Base-by-base conservation (phyloP, 2,888 invertebrate species). In the Amphimallon solstitiale region DNA sequence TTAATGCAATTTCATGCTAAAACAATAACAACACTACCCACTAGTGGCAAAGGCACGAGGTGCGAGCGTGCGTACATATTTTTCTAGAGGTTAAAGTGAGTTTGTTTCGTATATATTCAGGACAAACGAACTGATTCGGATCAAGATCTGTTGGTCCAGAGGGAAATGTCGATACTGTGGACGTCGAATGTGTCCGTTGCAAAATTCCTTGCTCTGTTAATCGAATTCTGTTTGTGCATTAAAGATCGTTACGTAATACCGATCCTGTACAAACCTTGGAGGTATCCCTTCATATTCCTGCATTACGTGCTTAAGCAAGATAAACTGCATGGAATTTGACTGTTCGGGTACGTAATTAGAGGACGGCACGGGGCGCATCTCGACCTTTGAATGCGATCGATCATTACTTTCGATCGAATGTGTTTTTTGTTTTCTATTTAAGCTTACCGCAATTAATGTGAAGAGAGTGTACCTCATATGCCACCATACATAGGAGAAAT, bases 301-400 rank as follows among this genome's bases (percentile, higher is more conserved):
- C 79, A 81, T 70, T 81, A 80, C 73, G 78, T 80, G 71, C 74
- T 80, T 71, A 81, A 78, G 75, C 80, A 82, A 74, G 75, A 74
- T 74, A 82, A 81, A 73, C 74, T 82, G 69, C 79, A 80, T 74
- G 80, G 76, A 72, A 70, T 71, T 73, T 72, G 72, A 59, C 29
- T 29, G 29, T 9, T n/a, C 7, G 9, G 29, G 29, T 29, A 29
- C 9, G 29, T 29, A 29, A 29, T n/a, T n/a, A n/a, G n/a, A n/a
- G n/a, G n/a, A n/a, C n/a, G n/a, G n/a, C n/a, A n/a, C n/a, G n/a
- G n/a, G n/a, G n/a, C n/a, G n/a, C n/a, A n/a, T n/a, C n/a, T n/a
- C n/a, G n/a, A n/a, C n/a, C n/a, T n/a, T n/a, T n/a, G n/a, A n/a
- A n/a, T n/a, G n/a, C n/a, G n/a, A n/a, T n/a, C n/a, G n/a, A n/a